A percentile compares a stretch with the other conserved stretches of the same genome.
These are phyloP conservation scores for Ptilorrhoa leucosticta DNA, from an alignment of 2,113 vertebrate genomes.

Conservation along the genomic window DNA sequence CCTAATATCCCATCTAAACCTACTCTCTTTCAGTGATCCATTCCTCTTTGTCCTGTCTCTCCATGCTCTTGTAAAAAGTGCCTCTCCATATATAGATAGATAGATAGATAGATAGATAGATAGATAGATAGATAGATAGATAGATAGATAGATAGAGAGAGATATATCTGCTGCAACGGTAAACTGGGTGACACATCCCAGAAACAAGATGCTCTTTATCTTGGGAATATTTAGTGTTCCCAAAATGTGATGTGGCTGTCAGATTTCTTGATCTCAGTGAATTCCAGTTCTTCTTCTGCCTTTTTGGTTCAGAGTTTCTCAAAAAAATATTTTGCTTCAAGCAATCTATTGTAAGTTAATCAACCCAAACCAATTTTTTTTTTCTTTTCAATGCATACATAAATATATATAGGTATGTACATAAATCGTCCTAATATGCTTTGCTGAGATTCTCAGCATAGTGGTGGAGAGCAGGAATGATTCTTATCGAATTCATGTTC, in stretches of 20 bases:
- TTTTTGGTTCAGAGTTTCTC: neutral
- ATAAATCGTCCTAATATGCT: neutral
- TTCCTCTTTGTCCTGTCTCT: neutral
- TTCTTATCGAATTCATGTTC: neutral
- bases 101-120: neutral
- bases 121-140: neutral
- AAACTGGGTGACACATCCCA: neutral
- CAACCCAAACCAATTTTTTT: neutral
- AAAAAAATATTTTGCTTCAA: neutral
- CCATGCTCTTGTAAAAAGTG: neutral
- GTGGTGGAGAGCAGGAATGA: neutral
- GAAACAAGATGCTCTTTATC: neutral
- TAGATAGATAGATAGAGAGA: fast-evolving
- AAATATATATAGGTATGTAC: neutral
- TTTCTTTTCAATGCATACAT: neutral
- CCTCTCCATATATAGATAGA: neutral
- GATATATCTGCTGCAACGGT: neutral
- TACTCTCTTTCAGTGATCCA: neutral
- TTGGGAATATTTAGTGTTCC: neutral
- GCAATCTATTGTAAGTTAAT: neutral
- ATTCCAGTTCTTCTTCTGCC: neutral
- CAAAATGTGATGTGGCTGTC: neutral
- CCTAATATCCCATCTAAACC: neutral
- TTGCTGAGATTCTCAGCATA: neutral
- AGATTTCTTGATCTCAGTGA: neutral